Evolutionary conservation across 2,797 vertebrate genomes (phyloP).

Genomic region (Mastacembelus armatus): DNA sequence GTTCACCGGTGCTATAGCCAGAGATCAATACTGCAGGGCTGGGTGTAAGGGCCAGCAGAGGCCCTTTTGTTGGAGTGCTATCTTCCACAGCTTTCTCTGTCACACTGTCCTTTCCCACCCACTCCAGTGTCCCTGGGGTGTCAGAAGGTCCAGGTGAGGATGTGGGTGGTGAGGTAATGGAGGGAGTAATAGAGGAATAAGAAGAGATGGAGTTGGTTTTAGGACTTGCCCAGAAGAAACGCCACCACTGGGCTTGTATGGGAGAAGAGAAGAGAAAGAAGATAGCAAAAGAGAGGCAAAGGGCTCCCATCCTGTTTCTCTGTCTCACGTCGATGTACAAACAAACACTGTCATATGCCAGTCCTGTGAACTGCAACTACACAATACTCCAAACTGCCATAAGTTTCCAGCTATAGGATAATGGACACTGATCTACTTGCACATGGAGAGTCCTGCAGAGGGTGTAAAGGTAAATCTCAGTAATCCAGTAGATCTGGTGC

Average conservation of each 20-base stretch:
- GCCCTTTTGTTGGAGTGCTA: conserved; percentile 16
- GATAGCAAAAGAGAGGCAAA: conserved; percentile 39
- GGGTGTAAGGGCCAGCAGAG: conserved; percentile 19
- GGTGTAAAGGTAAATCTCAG: not conserved
- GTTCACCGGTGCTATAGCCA: conserved; percentile 6
- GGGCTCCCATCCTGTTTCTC: conserved; percentile 58
- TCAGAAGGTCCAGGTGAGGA: conserved; percentile 16
- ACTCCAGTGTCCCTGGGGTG: conserved; percentile 9
- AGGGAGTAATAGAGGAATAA: conserved; percentile 5
- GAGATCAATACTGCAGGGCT: conserved; percentile 7
- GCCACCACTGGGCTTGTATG: conserved; percentile 63
- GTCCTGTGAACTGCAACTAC: not conserved
- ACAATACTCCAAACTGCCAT: conserved; percentile 6
- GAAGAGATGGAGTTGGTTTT: conserved; percentile 19
- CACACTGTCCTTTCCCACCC: conserved; percentile 8
- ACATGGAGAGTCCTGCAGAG: conserved; percentile 23
- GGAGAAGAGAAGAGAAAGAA: conserved; percentile 54
- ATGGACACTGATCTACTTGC: not conserved
- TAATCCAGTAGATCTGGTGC: conserved; percentile 19
- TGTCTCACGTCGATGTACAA: not conserved
- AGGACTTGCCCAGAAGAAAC: conserved; percentile 33
- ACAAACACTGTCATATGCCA: not conserved
- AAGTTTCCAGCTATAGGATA: conserved; percentile 4
- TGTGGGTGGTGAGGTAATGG: conserved; percentile 25
- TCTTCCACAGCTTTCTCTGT: conserved; percentile 10